phyloP scores from a whole-genome alignment of 2,888 invertebrate genomes.

The Aporophyla nigra region DNA sequence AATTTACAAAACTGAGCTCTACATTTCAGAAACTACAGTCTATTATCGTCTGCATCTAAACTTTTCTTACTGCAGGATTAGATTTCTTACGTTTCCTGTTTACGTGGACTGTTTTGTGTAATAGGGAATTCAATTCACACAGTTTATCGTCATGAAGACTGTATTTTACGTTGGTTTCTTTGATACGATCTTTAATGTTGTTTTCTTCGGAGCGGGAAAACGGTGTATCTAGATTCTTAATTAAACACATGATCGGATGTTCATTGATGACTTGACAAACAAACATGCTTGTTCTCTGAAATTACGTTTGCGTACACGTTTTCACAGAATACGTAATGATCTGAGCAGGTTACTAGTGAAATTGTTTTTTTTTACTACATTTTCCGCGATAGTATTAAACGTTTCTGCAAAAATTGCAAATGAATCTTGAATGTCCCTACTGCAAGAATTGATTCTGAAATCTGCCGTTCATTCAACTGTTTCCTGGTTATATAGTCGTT shows the following conservation, averaged over 20 bases:
- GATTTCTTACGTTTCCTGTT: constrained; percentile 66
- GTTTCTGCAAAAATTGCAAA: constrained; percentile 7
- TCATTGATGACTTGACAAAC: constrained; percentile 61
- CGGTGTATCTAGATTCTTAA: constrained; percentile 47
- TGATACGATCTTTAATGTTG: constrained; percentile 62
- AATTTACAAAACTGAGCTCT: constrained; percentile 46
- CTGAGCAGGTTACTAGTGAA: constrained; percentile 20
- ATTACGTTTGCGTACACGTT: constrained; percentile 49
- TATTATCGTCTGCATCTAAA: constrained; percentile 32
- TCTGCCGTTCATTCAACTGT: neutral
- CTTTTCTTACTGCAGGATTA: constrained; percentile 55
- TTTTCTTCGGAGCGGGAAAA: constrained; percentile 35
- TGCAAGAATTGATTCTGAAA: neutral
- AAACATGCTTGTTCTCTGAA: constrained; percentile 39
- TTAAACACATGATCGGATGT: constrained; percentile 53
- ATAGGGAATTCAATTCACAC: constrained; percentile 59
- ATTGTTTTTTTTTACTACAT: constrained; percentile 19
- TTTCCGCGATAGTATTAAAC: constrained; percentile 10
- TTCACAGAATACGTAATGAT: constrained; percentile 34
- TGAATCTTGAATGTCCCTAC: constrained; percentile 2
- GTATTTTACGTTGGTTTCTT: constrained; percentile 64
- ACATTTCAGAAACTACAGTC: constrained; percentile 34
- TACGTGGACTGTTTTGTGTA: constrained; percentile 57
- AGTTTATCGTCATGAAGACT: constrained; percentile 57
- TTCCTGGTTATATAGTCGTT: neutral